These are phyloP conservation scores for Drosophila lacteicornis DNA, from an alignment of 1,140 invertebrate genomes.

Conservation along the genomic window DNA sequence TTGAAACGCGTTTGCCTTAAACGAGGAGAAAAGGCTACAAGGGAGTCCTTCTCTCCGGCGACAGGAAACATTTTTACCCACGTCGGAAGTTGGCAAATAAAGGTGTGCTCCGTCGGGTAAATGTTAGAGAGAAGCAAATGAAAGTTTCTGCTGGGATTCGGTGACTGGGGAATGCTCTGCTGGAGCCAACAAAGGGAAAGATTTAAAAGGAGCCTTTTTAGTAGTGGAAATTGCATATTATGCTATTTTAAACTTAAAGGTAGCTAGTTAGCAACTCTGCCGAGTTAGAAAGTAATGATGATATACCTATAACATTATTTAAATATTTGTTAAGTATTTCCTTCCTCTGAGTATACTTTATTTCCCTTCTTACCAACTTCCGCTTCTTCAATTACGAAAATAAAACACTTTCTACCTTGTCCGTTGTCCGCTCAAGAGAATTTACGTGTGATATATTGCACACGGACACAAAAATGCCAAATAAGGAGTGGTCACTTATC, in stretches of 20 bases:
- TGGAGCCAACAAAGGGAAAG: background rate
- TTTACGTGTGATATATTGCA: conserved; percentile 4
- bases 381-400: background rate
- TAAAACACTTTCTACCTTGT: background rate
- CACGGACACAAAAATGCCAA: conserved; percentile 10
- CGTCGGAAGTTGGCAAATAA: conserved; percentile 69
- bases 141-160: background rate
- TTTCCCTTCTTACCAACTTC: background rate
- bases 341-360: too few species aligned
- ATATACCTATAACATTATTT: too few species aligned
- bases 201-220: background rate
- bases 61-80: conserved; percentile 66
- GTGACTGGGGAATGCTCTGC: conserved; percentile 31
- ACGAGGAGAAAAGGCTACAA: conserved; percentile 1
- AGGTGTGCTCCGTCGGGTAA: conserved; percentile 45
- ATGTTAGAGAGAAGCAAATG: conserved; percentile 21
- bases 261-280: too few species aligned
- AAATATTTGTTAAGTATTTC: background rate
- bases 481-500: conserved; percentile 25
- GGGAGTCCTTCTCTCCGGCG: conserved; percentile 18
- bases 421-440: conserved; percentile 1
- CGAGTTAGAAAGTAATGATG: too few species aligned
- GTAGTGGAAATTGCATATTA: too few species aligned
- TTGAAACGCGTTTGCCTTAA: conserved; percentile 61
- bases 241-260: too few species aligned